Percentiles rank a stretch among this genome's conserved stretches.
These are phyloP conservation scores for Morelia viridis DNA, from an alignment of 2,797 vertebrate genomes.

Conservation along the genomic window DNA sequence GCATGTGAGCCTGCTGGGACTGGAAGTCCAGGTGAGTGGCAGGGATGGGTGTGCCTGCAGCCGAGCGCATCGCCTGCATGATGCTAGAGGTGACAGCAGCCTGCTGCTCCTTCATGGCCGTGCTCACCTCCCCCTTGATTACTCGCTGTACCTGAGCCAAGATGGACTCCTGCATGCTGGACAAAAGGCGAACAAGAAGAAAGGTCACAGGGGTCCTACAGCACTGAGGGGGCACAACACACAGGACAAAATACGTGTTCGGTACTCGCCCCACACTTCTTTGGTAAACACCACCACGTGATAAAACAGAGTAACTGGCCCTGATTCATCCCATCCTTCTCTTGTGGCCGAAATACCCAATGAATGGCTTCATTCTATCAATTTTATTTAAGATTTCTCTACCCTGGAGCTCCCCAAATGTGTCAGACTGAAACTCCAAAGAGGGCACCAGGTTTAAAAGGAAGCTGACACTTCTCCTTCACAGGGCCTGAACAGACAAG, in stretches of 20 bases:
- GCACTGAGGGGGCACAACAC: too few relatives aligned
- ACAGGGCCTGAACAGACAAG: not conserved
- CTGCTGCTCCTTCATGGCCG: slow-evolving; percentile 98
- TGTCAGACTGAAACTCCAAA: not conserved
- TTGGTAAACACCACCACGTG: not conserved
- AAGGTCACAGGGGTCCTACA: too few relatives aligned
- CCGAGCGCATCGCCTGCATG: slow-evolving; percentile 97
- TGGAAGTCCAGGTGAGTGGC: slow-evolving; percentile 93
- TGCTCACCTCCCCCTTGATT: slow-evolving; percentile 93
- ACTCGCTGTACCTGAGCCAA: slow-evolving; percentile 93
- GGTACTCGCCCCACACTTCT: not conserved
- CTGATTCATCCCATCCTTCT: not conserved
- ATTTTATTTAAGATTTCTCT: not conserved
- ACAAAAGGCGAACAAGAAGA: not conserved
- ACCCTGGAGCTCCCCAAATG: not conserved
- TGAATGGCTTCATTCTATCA: not conserved
- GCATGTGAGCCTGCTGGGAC: slow-evolving; percentile 90
- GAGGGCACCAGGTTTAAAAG: not conserved
- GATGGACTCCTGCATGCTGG: slow-evolving; percentile 94
- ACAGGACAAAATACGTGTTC: not conserved
- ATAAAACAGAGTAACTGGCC: not conserved
- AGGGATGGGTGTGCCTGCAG: slow-evolving; percentile 91
- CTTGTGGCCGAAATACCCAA: not conserved
- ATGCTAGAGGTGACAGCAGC: slow-evolving; percentile 94
- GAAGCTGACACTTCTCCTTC: not conserved